phyloP scores from a whole-genome alignment of 2,888 invertebrate species.

The Tenthredo mesomela region DNA sequence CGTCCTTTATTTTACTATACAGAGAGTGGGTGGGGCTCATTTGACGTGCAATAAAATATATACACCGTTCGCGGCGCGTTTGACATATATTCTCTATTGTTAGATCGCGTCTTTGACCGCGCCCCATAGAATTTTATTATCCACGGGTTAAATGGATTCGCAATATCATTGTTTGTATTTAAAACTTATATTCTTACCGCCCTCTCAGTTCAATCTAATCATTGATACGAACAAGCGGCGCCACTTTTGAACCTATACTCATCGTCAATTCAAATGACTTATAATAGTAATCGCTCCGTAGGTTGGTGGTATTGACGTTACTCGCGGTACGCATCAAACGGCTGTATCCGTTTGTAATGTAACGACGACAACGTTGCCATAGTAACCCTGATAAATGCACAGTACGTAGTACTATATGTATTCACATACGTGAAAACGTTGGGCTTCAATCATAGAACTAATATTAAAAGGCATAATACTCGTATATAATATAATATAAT shows the following conservation, averaged over 20 bases:
- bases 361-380: constrained; percentile 33
- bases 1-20: not conserved
- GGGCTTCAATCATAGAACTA: not conserved
- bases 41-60: not conserved
- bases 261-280: not conserved
- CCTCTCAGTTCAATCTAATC: not conserved
- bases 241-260: not conserved
- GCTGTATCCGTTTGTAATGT: constrained; percentile 3
- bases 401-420: not conserved
- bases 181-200: not conserved
- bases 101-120: constrained; percentile 40
- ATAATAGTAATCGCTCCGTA: not conserved
- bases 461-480: too few relatives aligned
- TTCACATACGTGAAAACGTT: constrained; percentile 6
- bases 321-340: constrained; percentile 4
- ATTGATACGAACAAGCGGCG: not conserved
- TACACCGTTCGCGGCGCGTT: not conserved
- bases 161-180: not conserved
- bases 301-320: constrained; percentile 19
- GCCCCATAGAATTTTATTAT: constrained; percentile 4
- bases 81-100: constrained; percentile 29
- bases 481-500: too few relatives aligned
- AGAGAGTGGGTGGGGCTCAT: constrained; percentile 10
- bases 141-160: not conserved
- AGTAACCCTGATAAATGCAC: constrained; percentile 9